Percentiles rank a stretch among this genome's conserved stretches.
Conservation (phyloP, 2,797 vertebrate genomes). For the Carcharodon carcharias region DNA sequence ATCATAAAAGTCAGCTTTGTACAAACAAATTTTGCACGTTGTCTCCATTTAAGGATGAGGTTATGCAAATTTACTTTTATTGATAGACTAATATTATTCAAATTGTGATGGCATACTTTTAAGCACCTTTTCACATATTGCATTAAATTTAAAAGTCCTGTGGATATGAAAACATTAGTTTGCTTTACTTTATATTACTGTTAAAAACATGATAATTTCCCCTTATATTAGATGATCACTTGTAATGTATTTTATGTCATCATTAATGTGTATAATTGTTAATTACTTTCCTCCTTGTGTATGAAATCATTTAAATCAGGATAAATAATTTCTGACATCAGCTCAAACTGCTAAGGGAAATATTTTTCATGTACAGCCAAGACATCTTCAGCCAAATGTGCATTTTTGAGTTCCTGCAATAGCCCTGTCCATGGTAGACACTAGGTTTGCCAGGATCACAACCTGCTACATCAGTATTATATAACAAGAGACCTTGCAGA, state of each 20-base stretch:
- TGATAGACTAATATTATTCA: not conserved
- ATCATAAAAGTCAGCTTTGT: not conserved
- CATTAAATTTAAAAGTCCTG: not conserved
- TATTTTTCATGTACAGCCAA: not conserved
- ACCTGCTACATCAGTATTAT: not conserved
- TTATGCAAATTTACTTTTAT: not conserved
- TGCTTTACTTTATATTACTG: not conserved
- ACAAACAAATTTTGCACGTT: no score
- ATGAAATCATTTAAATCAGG: not conserved
- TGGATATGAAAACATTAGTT: not conserved
- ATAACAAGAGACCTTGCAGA: not conserved
- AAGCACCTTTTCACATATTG: not conserved
- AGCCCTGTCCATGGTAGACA: not conserved
- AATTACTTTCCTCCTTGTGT: not conserved
- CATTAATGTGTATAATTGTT: not conserved
- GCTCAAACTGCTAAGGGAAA: not conserved
- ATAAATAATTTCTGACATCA: not conserved
- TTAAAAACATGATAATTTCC: not conserved
- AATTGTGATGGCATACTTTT: not conserved
- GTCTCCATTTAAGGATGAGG: not conserved
- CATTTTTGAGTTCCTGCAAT: no score
- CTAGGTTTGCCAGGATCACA: not conserved
- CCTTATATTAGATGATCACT: not conserved
- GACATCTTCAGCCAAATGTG: not conserved
- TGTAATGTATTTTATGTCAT: not conserved